Evolutionary conservation across 2,888 invertebrate species (phyloP), one percentile per base, ranked within the genome.

Genomic region (Phortica magna): DNA sequence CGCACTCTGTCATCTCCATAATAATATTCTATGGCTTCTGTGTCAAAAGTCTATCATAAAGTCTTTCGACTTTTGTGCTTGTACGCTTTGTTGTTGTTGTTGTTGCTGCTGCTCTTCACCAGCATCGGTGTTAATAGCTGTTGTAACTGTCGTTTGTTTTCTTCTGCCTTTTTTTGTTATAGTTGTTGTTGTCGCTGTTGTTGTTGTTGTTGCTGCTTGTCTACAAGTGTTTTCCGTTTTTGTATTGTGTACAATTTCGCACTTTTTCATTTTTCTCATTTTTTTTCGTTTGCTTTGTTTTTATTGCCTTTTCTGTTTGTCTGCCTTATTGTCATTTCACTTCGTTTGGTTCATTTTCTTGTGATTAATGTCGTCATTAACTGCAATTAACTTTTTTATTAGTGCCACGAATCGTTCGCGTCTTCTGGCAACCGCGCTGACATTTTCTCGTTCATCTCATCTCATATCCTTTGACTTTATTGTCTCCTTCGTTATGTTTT

Each of bases 311-410:
- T 22, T 71, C 10, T 71, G 55, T 59, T 53, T 65, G 48, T 74
- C 17, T 64, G 65, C 82, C 88, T 88, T 83, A 88, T 87, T 85
- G 83, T 84, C 89, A 80, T 81, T 84, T 82, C 71, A 53, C 61
- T 77, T 77, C 80, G 88, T 81, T 76, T 77, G 83, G 84, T 90
- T 89, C 85, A 90, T 90, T 89, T 89, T 89, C 85, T 84, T 89
- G 85, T 90, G 90, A 90, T 90, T 89, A 90, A 90, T 90, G 89
- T 88, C 88, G 89, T 89, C 89, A 90, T 90, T 90, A 90, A 89
- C 89, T 87, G 89, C 90, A 90, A 90, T 90, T 90, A 90, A 89
- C 87, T 89, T 89, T 88, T 81, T 82, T 81, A 83, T 73, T 76
- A 74, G 77, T 75, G 67, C 68, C 70, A 48, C 48, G 72, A 22